Evolutionary conservation across 2,113 vertebrate genomes (phyloP).

Genomic region (Triplophysa dalaica): DNA sequence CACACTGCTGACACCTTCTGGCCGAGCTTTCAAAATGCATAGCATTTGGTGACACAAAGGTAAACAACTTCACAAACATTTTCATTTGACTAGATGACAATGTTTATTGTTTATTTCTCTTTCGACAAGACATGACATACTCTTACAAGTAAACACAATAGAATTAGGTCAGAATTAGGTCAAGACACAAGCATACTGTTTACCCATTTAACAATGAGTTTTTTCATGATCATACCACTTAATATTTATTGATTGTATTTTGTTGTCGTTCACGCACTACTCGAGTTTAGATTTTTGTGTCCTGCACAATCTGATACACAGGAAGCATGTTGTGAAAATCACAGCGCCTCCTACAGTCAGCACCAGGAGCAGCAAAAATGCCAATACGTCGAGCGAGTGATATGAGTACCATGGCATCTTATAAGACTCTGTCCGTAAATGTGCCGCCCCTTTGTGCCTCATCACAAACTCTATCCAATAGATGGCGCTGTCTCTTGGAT

Average conservation of each 20-base stretch:
- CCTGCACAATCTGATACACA: constrained; percentile 63
- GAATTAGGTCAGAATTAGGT: too few species aligned
- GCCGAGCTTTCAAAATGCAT: not conserved
- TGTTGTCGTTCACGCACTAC: constrained; percentile 28
- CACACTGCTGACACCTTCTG: not conserved
- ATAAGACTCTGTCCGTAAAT: constrained; percentile 70
- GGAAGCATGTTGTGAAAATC: constrained; percentile 47
- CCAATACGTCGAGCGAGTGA: constrained; percentile 67
- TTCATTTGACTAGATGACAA: too few species aligned
- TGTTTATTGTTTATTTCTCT: too few species aligned
- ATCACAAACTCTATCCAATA: constrained; percentile 77
- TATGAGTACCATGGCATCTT: constrained; percentile 72
- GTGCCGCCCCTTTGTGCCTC: constrained; percentile 71
- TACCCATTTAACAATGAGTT: too few species aligned
- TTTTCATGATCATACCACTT: too few species aligned
- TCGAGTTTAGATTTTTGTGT: constrained; percentile 68
- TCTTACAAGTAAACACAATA: not conserved
- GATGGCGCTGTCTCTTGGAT: constrained; percentile 66
- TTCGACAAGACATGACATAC: not conserved
- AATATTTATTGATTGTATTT: not conserved
- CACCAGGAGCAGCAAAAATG: constrained; percentile 49
- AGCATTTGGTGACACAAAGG: not conserved
- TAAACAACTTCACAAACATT: not conserved
- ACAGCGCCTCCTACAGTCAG: constrained; percentile 44
- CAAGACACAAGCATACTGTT: too few species aligned